Conservation (phyloP, 2,113 vertebrate species). For the Nibea coibor region DNA sequence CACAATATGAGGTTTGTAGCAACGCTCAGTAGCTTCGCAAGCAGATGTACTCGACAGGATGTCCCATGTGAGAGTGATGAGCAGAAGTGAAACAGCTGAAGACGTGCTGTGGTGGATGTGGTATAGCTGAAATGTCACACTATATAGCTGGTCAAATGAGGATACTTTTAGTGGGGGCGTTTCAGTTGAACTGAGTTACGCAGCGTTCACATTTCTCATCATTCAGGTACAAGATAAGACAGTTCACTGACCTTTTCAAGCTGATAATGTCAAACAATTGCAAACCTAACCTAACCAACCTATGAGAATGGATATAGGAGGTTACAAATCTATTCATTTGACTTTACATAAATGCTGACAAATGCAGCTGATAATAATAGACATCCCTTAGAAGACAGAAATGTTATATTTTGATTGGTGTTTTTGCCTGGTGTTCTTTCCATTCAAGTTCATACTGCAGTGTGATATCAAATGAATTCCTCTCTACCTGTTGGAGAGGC, state of each 20-base stretch:
- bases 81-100: slow-evolving; percentile 69
- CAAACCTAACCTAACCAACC: background rate
- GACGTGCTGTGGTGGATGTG: slow-evolving; percentile 45
- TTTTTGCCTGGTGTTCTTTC: background rate
- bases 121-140: slow-evolving; percentile 47
- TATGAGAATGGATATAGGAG: background rate
- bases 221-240: background rate
- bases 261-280: background rate
- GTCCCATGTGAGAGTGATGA: slow-evolving; percentile 61
- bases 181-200: background rate
- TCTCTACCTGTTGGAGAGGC: slow-evolving; percentile 8
- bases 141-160: slow-evolving; percentile 43
- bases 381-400: background rate
- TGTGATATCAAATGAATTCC: slow-evolving; percentile 5
- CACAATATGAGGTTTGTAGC: slow-evolving; percentile 10
- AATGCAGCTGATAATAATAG: background rate
- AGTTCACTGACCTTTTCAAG: background rate
- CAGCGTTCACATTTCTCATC: background rate
- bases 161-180: background rate
- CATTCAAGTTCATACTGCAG: background rate
- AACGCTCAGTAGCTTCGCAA: background rate
- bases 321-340: too few species aligned
- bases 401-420: background rate
- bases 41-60: slow-evolving; percentile 59
- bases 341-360: background rate